These are phyloP conservation scores for Sacculina carcini DNA, from an alignment of 2,888 invertebrate species.

Conservation along the genomic window DNA sequence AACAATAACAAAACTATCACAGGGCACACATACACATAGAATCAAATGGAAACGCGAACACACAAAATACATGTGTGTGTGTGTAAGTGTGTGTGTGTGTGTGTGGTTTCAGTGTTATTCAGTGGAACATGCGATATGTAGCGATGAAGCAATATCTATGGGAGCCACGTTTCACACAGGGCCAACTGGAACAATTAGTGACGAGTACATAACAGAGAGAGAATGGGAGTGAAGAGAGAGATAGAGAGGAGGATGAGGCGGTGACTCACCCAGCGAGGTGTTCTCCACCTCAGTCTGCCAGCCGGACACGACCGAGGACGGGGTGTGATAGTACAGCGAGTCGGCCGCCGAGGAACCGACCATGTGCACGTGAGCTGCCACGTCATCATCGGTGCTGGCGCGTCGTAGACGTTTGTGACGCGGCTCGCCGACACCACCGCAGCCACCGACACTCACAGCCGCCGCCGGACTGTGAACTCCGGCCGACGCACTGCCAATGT, in stretches of 20 bases:
- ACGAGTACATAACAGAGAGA: neutral
- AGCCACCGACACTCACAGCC: slow-evolving; percentile 10
- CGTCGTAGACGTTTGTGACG: slow-evolving; percentile 27
- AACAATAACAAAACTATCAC: neutral
- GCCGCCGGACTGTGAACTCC: neutral
- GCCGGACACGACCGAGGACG: slow-evolving; percentile 24
- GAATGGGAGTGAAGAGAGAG: slow-evolving; percentile 10
- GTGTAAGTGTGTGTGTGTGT: neutral
- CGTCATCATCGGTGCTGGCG: slow-evolving; percentile 24
- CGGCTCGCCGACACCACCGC: slow-evolving; percentile 24
- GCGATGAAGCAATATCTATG: neutral
- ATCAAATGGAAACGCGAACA: neutral
- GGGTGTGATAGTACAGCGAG: slow-evolving; percentile 27
- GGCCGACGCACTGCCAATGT: too few species aligned
- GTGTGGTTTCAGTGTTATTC: neutral
- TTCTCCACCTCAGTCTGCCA: slow-evolving; percentile 29
- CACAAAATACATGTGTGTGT: neutral
- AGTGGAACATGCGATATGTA: neutral
- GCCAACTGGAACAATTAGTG: neutral
- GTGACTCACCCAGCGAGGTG: slow-evolving; percentile 17
- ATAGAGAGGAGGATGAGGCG: slow-evolving; percentile 11
- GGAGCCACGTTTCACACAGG: neutral
- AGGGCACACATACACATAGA: neutral
- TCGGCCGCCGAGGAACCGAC: too few species aligned
- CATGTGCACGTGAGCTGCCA: slow-evolving; percentile 10